Evolutionary conservation across 2,113 vertebrate species (phyloP).

Genomic region (Hippotragus niger): DNA sequence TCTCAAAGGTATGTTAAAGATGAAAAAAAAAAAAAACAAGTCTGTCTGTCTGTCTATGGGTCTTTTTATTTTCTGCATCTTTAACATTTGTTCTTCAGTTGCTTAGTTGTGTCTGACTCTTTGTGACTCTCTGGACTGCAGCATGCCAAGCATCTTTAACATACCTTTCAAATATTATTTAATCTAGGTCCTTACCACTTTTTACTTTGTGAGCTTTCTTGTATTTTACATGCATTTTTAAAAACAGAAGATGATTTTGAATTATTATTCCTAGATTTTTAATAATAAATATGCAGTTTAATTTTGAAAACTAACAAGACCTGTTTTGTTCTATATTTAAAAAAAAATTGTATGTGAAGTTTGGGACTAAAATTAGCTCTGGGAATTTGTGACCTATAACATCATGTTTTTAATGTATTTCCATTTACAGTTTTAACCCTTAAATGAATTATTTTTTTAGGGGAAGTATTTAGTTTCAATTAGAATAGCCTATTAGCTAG

Average conservation of each 20-base stretch:
- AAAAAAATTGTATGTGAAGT: background rate
- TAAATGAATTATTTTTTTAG: background rate
- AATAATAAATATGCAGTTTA: constrained; percentile 6
- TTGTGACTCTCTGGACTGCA: background rate
- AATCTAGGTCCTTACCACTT: background rate
- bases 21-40: background rate
- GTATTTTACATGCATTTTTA: constrained; percentile 22
- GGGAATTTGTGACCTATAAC: background rate
- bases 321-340: background rate
- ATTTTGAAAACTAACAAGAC: constrained; percentile 26
- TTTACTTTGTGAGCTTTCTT: constrained; percentile 22
- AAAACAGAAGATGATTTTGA: background rate
- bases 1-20: background rate
- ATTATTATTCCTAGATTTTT: background rate
- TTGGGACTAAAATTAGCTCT: constrained; percentile 29
- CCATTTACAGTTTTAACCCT: constrained; percentile 6
- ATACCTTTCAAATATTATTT: background rate
- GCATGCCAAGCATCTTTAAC: background rate
- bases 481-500: constrained; percentile 9
- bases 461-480: background rate
- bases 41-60: background rate
- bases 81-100: background rate
- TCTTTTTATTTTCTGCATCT: background rate
- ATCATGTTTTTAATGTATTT: background rate
- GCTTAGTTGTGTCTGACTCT: background rate